Conservation (phyloP, 2,113 vertebrate species). For the Mystacornis crossleyi region DNA sequence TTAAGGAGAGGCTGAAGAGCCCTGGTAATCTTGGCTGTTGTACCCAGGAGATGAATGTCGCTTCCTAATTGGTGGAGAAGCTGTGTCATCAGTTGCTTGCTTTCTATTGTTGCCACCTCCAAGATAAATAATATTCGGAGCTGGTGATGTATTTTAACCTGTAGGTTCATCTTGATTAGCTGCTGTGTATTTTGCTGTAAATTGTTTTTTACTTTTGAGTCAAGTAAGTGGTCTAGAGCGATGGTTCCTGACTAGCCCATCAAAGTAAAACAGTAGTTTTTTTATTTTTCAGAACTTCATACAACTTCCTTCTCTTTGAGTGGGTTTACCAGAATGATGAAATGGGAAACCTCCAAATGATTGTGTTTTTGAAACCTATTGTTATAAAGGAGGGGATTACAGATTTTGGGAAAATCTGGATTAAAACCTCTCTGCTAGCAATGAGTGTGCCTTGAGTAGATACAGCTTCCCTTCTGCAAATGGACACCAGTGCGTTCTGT, state of each 20-base stretch:
- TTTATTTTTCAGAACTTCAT: background rate
- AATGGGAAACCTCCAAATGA: background rate
- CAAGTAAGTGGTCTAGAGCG: background rate
- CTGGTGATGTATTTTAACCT: background rate
- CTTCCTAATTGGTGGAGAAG: background rate
- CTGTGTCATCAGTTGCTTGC: background rate
- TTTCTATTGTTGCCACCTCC: slow-evolving; percentile 25
- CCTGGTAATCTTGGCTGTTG: background rate
- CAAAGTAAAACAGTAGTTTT: background rate
- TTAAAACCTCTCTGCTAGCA: background rate
- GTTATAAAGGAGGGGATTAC: background rate
- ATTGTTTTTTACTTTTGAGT: slow-evolving; percentile 15
- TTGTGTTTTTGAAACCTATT: background rate
- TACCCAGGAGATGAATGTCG: background rate
- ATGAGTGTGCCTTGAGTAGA: background rate
- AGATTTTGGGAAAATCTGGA: background rate
- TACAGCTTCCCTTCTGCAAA: background rate
- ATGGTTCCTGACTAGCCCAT: background rate
- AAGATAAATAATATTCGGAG: background rate
- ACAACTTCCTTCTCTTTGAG: slow-evolving; percentile 9
- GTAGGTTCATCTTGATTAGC: slow-evolving; percentile 16
- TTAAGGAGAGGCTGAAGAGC: background rate
- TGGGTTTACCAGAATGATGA: slow-evolving; percentile 6
- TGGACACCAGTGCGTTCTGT: background rate
- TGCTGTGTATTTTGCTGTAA: background rate